Conservation (phyloP, 2,888 invertebrate genomes). For the Nematopogon swammerdamellus region DNA sequence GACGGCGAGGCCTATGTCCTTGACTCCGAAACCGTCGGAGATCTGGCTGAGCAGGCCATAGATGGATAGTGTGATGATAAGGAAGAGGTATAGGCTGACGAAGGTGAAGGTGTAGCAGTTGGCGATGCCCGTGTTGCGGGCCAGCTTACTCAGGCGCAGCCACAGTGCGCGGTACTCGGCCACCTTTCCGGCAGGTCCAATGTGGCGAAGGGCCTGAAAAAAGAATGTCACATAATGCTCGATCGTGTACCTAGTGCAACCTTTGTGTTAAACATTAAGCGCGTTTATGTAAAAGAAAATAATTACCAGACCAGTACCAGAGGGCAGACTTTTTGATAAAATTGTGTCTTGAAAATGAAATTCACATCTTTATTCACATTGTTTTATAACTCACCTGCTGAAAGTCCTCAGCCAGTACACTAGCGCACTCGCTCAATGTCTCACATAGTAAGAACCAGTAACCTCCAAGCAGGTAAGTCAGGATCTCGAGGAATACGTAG, state of each 20-base stretch:
- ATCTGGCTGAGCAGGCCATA: constrained; percentile 71
- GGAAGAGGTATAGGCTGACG: constrained; percentile 65
- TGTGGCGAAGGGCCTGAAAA: constrained; percentile 60
- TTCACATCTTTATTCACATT: no score
- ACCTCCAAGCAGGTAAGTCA: constrained; percentile 67
- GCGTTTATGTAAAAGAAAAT: no score
- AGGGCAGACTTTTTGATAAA: no score
- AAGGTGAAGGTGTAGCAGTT: constrained; percentile 68
- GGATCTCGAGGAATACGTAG: constrained; percentile 65
- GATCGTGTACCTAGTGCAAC: no score
- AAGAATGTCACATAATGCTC: constrained; percentile 3
- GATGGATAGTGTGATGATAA: constrained; percentile 71
- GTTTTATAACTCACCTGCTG: constrained; percentile 54
- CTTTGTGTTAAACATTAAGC: no score
- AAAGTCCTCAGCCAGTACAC: constrained; percentile 65
- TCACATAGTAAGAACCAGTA: constrained; percentile 71
- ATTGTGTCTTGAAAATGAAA: no score
- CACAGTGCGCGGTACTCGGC: constrained; percentile 69
- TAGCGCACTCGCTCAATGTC: constrained; percentile 61
- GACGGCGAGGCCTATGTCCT: constrained; percentile 66
- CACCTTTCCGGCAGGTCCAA: constrained; percentile 66
- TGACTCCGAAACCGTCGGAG: constrained; percentile 68
- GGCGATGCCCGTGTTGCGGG: constrained; percentile 63
- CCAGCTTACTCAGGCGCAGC: constrained; percentile 67
- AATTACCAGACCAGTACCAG: no score